Conservation (phyloP, 2,888 invertebrate genomes). For the Nycteola revayana region DNA sequence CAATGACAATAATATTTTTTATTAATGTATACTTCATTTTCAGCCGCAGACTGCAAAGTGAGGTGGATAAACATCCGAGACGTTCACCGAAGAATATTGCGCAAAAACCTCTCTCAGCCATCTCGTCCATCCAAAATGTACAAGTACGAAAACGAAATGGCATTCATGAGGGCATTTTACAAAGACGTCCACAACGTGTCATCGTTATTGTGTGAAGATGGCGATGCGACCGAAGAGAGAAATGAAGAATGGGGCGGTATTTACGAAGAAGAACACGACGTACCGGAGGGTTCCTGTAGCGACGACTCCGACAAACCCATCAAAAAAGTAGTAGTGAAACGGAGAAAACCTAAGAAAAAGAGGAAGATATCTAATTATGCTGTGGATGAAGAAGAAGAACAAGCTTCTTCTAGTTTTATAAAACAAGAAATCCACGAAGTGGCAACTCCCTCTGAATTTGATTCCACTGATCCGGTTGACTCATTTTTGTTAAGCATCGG, state of each 20-base stretch:
- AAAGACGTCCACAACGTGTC: conserved; percentile 44
- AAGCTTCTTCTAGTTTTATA: conserved; percentile 24
- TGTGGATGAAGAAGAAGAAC: conserved; percentile 31
- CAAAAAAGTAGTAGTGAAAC: conserved; percentile 25
- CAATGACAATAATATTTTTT: no score
- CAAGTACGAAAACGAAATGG: conserved; percentile 62
- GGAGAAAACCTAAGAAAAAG: conserved; percentile 20
- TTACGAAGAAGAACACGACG: not conserved
- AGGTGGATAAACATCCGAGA: conserved; percentile 75
- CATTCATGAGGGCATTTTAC: conserved; percentile 63
- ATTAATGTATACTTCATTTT: conserved; percentile 20
- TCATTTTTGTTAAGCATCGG: conserved; percentile 69
- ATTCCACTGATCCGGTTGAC: conserved; percentile 62
- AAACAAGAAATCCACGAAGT: not conserved
- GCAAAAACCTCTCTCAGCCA: conserved; percentile 39
- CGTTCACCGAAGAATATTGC: conserved; percentile 62
- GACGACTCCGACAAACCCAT: conserved; percentile 41
- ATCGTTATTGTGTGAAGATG: conserved; percentile 28
- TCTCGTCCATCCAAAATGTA: conserved; percentile 44
- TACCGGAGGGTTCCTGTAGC: conserved; percentile 18
- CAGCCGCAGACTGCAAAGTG: conserved; percentile 69
- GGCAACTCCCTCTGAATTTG: conserved; percentile 43
- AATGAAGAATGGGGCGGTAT: conserved; percentile 20
- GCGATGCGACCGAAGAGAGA: conserved; percentile 31
- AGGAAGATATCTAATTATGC: conserved; percentile 7